These are phyloP conservation scores for Holothuria scabra DNA, from an alignment of 53 echinoderm and acorn worm species.

Conservation along the genomic window DNA sequence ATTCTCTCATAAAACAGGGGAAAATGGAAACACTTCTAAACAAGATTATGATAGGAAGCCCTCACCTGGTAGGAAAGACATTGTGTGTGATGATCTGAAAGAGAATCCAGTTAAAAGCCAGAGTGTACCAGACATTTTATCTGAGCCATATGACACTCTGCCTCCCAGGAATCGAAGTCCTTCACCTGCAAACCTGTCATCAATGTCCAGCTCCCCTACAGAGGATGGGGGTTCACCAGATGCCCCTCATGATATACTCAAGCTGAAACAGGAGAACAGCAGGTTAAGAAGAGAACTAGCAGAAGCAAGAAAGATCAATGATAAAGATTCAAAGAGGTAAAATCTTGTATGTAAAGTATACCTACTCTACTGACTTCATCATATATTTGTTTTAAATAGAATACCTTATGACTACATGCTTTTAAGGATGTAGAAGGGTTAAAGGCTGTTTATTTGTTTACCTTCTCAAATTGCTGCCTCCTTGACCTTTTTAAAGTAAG, in stretches of 20 bases:
- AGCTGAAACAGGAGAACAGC: constrained; percentile 73
- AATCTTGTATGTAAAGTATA: constrained; percentile 26
- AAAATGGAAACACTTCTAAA: constrained; percentile 55
- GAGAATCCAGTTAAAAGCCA: constrained; percentile 37
- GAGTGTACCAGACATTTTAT: constrained; percentile 47
- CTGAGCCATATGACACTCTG: constrained; percentile 33
- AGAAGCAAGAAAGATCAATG: constrained; percentile 75
- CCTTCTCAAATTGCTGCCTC: too few species aligned
- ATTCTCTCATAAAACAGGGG: constrained; percentile 43
- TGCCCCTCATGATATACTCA: constrained; percentile 61
- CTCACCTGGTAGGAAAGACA: constrained; percentile 45
- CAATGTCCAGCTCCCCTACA: constrained; percentile 42
- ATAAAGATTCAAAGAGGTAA: constrained; percentile 97
- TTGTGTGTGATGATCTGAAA: background rate
- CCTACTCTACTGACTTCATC: too few species aligned
- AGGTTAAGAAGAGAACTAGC: constrained; percentile 75
- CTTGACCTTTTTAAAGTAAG: too few species aligned
- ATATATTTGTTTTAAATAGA: too few species aligned
- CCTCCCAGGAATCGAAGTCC: constrained; percentile 47
- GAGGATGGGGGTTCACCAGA: constrained; percentile 40
- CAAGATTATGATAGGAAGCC: constrained; percentile 1
- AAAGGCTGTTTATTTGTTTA: too few species aligned
- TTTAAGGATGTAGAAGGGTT: too few species aligned
- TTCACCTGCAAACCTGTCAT: background rate
- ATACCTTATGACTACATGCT: too few species aligned